Percentiles rank a stretch among this genome's conserved stretches.
These are phyloP conservation scores for Zaprionus kolodkinae DNA, from an alignment of 1,140 invertebrate genomes.

Conservation along the genomic window DNA sequence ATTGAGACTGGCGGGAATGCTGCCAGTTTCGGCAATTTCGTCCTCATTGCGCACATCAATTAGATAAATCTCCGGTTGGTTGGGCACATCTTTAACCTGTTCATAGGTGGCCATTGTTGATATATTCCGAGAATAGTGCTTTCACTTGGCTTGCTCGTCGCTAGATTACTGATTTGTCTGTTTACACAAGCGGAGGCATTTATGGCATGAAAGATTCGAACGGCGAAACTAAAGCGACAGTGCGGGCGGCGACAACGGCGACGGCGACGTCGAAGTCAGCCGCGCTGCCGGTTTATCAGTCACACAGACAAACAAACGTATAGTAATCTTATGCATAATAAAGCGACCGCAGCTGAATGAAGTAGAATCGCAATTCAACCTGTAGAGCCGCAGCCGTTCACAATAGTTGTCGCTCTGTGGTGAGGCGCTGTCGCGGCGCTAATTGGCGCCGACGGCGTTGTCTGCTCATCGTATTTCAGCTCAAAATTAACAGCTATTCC, in stretches of 20 bases:
- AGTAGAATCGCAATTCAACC: conserved; percentile 34
- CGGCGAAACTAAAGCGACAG: conserved; percentile 6
- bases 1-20: conserved; percentile 88
- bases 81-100: conserved; percentile 85
- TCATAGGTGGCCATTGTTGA: conserved; percentile 84
- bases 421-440: conserved; percentile 29
- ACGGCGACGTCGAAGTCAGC: conserved; percentile 18
- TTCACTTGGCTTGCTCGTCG: conserved; percentile 39
- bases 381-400: conserved; percentile 22
- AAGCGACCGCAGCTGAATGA: conserved; percentile 40
- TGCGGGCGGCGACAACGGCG: conserved; percentile 6
- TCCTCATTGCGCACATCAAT: conserved; percentile 88
- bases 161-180: conserved; percentile 50
- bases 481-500: conserved; percentile 18
- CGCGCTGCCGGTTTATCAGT: conserved; percentile 32
- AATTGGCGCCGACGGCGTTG: conserved; percentile 39
- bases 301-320: not conserved
- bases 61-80: conserved; percentile 85
- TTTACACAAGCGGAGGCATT: conserved; percentile 43
- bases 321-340: not conserved
- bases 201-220: conserved; percentile 45
- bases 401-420: conserved; percentile 38
- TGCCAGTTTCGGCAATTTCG: conserved; percentile 87
- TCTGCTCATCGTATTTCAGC: conserved; percentile 42
- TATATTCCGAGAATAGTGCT: conserved; percentile 11